Base-by-base conservation (phyloP, 2,113 vertebrate genomes). In the Pipa parva region DNA sequence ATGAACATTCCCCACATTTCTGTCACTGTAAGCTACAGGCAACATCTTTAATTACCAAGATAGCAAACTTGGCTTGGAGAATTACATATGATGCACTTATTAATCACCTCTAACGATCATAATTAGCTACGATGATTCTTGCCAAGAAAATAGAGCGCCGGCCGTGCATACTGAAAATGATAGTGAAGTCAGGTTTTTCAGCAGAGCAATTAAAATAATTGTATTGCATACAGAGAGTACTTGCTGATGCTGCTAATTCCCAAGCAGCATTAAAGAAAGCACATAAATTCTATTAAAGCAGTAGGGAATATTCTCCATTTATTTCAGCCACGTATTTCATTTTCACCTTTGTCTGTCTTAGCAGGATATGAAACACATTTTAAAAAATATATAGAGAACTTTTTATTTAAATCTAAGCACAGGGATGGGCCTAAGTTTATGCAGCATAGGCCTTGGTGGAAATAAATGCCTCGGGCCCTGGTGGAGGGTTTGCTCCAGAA, bases 81-180 rank as follows among this genome's bases (percentile, higher is more conserved):
- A 52, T 48, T 69, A 37, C 45, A 60, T 60, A 69, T 69, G 65
- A 60, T 60, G 56, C 57, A 61, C 57, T 61, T 69, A 69, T 69
- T 69, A 69, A 69, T 69, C 65, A 69, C 65, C 36, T 54, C 46
- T 69, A 69, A 60, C 39, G 50, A 69, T 69, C 48, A 49, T 69
- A 69, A 69, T 69, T 69, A 60, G 57, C 48, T 54, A 31, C 48
- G 37, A 51, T 33, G 50, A 48, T 69, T 54, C 65, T 69, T 68
- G 65, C 65, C 57, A 60, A 33, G 28, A 60, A 51, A 17, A 17
- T 8, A 56, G 25, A 45, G 31, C 33, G 42, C 51, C 31, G 57
- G 57, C 50, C 46, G 39, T 45, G 15, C 57, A 36, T 31, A 69
- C 29, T 54, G 24, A 60, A 52, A 59, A 45, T 60, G 46, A 69